Evolutionary conservation across 2,113 vertebrate species (phyloP), one percentile per base, ranked within the genome.

Genomic region (Alectura lathami): DNA sequence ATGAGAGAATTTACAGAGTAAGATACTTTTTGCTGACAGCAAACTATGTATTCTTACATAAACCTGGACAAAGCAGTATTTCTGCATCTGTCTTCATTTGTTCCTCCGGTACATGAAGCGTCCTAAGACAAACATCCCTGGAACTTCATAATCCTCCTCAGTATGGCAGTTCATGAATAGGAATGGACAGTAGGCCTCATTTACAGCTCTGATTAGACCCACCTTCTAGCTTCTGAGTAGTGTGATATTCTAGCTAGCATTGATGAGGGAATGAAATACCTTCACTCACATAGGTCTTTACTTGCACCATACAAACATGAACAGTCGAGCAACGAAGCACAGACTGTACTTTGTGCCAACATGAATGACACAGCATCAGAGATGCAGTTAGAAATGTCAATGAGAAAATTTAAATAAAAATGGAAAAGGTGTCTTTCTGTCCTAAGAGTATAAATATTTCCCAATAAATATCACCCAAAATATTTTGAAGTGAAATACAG

Each of bases 211-310:
- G 3, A 63, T 88, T 50, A 82, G 50, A 95, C 85, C 50, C 22
- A 72, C 63, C 84, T 83, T 70, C 36, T 8, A 47, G 17, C 42
- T 86, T 83, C 45, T 69, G 51, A 67, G 47, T 40, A 91, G 38
- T 12, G 18, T 32, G 51, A 47, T 70, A 83, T 34, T 86, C 81
- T 27, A 72, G 64, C 21, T 70, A 83, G 59, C 4, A 2, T 14
- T 66, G 51, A 90, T 68, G 36, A 91, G 18, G 40, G 56, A 88
- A 81, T 38, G 5, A 93, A 94, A 88, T 43, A 75, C 20, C 43
- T 91, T 94, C 75, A 72, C n/a, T 84, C 86, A 94, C 77, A 76
- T n/a, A 67, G 26, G 74, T 73, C 67, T 87, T 89, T 53, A 64
- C 24, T 76, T 45, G 26, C 29, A 66, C 36, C 59, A 79, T 40